Conservation (phyloP, 2,888 invertebrate species). For the Drosophila pseudotalamancana region DNA sequence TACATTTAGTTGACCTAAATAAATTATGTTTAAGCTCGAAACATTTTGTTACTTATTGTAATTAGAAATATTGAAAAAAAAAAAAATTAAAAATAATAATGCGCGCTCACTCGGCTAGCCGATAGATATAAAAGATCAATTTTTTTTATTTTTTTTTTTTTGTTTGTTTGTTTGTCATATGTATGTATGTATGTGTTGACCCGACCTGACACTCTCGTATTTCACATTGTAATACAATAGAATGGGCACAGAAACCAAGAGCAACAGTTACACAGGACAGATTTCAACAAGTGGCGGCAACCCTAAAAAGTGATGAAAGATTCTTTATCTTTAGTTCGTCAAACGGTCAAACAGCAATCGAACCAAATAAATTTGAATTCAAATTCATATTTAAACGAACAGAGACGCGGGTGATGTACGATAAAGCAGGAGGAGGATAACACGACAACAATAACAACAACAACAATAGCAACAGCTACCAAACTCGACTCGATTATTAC, state of each 20-base stretch:
- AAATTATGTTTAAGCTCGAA: no score
- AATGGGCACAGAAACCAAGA: slow-evolving; percentile 83
- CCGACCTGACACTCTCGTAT: slow-evolving; percentile 77
- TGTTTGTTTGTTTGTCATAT: slow-evolving; percentile 22
- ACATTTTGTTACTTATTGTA: background rate
- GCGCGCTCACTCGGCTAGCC: slow-evolving; percentile 2
- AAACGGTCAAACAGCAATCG: slow-evolving; percentile 63
- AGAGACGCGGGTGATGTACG: slow-evolving; percentile 51
- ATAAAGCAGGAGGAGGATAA: slow-evolving; percentile 41
- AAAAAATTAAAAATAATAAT: background rate
- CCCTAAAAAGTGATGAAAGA: slow-evolving; percentile 77
- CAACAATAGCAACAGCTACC: slow-evolving; percentile 29
- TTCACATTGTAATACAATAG: slow-evolving; percentile 74
- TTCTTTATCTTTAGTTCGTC: slow-evolving; percentile 77
- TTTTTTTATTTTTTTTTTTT: background rate
- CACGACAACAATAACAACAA: slow-evolving; percentile 21
- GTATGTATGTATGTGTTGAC: slow-evolving; percentile 57
- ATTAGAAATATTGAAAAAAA: background rate
- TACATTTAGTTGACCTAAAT: no score
- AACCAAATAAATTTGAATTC: slow-evolving; percentile 42
- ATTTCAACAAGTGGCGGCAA: slow-evolving; percentile 76
- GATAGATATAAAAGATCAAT: background rate
- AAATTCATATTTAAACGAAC: slow-evolving; percentile 36
- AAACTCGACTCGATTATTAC: slow-evolving; percentile 72
- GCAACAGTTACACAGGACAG: slow-evolving; percentile 80